Evolutionary conservation across 2,888 invertebrate genomes (phyloP), one percentile per base, ranked within the genome.

Genomic region (Trissoscelio sp.): DNA sequence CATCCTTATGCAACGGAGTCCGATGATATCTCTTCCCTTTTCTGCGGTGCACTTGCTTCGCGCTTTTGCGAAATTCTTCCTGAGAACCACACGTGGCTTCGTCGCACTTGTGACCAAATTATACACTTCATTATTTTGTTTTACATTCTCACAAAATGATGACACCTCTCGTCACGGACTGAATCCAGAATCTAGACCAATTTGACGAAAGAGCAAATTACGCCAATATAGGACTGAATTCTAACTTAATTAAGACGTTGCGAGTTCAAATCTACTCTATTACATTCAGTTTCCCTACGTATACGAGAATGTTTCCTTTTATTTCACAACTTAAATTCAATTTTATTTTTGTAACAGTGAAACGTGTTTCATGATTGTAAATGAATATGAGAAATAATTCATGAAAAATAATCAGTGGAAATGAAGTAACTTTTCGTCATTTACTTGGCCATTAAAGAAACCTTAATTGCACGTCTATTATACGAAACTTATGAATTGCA

Each of bases 1-100:
- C 89, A 89, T 89, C 88, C 89, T 90, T 90, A 89, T 88, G 90
- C 89, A 90, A 90, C 86, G 83, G 78, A 83, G 82, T 67, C 80
- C 64, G 88, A 88, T 88, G 83, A 78, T 87, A 87, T 88, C 88
- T 87, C 70, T 77, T 69, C 55, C 79, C 80, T 72, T 64, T 67
- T 77, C 80, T 70, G 60, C 24, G 28, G 14, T 53, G 44, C 51
- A 28, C 60, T 73, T 53, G 48, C 5, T 4, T 12, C 20, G 64
- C 67, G 53, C 24, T 39, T 73, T 79, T 67, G 34, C 58, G 62
- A 74, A 74, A 74, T 67, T 31, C 60, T 57, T 28, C 60, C 46
- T 80, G 69, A 62, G 74, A 74, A 74, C 16, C 67, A 18, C 69
- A 46, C 74, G 62, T 73, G 55, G 34, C 62, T 66, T 42, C 31